These are phyloP conservation scores for Aradophagus sp. DNA, from an alignment of 1,140 invertebrate species.

Conservation along the genomic window DNA sequence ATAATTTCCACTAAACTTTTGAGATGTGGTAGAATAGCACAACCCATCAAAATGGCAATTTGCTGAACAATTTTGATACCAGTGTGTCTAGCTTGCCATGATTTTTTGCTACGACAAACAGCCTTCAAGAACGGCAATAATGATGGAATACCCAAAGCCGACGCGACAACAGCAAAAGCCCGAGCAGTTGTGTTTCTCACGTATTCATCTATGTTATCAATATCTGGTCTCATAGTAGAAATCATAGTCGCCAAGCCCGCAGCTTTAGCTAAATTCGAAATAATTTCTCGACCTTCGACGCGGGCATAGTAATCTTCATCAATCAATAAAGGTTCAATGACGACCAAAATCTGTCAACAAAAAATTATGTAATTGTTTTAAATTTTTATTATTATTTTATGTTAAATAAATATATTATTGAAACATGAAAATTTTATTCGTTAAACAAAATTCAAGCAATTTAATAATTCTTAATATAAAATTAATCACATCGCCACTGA, in stretches of 20 bases:
- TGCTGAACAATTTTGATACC: constrained; percentile 99
- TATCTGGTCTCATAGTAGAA: constrained; percentile 99
- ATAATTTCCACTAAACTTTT: constrained; percentile 99
- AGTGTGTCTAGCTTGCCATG: constrained; percentile 99
- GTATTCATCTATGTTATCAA: constrained; percentile 99
- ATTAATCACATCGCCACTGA: no score
- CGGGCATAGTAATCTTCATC: constrained; percentile 99
- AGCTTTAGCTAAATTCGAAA: constrained; percentile 99
- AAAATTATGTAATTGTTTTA: constrained; percentile 6
- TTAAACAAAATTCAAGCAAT: no score
- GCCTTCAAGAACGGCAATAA: constrained; percentile 98
- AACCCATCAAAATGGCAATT: constrained; percentile 99
- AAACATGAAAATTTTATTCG: no score
- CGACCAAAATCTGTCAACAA: constrained; percentile 90
- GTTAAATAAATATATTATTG: no score
- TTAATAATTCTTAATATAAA: no score
- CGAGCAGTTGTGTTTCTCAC: constrained; percentile 99
- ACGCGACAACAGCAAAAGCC: constrained; percentile 99
- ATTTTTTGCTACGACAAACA: constrained; percentile 99
- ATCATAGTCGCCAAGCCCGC: constrained; percentile 99
- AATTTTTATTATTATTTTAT: background rate
- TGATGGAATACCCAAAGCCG: constrained; percentile 98
- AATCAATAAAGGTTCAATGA: constrained; percentile 98
- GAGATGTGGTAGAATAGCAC: constrained; percentile 98
- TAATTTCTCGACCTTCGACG: constrained; percentile 99